Evolutionary conservation across 1,140 invertebrate species (phyloP).

Genomic region (Lasioglossum baleicum): DNA sequence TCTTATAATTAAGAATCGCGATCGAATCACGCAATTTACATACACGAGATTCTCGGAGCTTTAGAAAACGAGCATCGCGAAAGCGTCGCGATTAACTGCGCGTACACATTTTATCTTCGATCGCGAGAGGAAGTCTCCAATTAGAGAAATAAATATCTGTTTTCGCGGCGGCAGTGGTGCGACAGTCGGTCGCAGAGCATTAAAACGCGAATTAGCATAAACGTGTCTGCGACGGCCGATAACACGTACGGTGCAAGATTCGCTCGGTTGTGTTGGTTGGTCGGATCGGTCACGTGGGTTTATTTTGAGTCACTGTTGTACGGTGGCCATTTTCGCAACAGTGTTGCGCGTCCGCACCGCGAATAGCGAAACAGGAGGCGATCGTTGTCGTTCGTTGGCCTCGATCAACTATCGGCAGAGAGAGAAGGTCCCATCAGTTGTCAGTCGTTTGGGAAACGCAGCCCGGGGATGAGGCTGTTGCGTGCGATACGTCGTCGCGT

Average conservation of each 20-base stretch:
- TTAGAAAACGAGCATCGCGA: no score
- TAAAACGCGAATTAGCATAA: no score
- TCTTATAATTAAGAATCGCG: no score
- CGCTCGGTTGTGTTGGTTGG: not conserved
- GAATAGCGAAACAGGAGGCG: not conserved
- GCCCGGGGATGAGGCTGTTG: not conserved
- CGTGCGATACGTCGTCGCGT: not conserved
- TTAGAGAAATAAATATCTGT: no score
- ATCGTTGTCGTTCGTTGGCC: not conserved
- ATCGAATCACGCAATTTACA: no score
- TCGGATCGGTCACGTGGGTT: not conserved
- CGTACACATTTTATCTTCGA: no score
- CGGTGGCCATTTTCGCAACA: not conserved
- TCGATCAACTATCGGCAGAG: not conserved
- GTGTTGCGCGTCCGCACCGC: no score
- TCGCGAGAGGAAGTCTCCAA: no score
- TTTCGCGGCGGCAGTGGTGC: no score
- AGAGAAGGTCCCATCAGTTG: not conserved
- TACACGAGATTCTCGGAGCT: no score
- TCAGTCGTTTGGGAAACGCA: slow-evolving; percentile 15
- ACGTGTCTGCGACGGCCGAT: not conserved
- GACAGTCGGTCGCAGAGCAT: no score
- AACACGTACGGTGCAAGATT: not conserved
- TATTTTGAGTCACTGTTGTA: not conserved
- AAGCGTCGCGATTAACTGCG: no score